Evolutionary conservation across 2,797 vertebrate genomes (phyloP).

Genomic region (Pangasius mekongensis): DNA sequence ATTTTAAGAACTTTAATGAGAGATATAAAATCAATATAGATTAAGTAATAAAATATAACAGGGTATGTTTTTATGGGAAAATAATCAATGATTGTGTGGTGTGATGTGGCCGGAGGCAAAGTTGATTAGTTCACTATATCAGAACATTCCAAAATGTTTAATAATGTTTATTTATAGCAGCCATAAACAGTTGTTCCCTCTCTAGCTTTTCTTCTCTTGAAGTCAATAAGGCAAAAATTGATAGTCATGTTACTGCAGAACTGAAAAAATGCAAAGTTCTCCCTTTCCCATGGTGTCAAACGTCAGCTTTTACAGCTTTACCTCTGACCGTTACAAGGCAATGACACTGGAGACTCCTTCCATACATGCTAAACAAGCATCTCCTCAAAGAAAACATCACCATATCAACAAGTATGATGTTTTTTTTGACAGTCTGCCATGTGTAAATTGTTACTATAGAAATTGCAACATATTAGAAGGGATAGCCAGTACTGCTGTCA

Average conservation of each 20-base stretch:
- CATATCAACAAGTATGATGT: no score
- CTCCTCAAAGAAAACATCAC: no score
- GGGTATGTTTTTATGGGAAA: background rate
- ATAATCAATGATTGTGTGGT: background rate
- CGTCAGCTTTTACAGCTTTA: background rate
- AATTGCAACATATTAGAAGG: background rate
- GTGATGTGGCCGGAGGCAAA: background rate
- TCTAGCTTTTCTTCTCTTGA: background rate
- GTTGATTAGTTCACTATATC: background rate
- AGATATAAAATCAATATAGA: background rate
- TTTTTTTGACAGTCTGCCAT: no score
- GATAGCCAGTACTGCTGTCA: background rate
- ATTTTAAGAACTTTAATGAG: background rate
- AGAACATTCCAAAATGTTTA: background rate
- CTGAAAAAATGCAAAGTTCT: background rate
- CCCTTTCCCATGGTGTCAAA: background rate
- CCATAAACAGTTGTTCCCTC: background rate
- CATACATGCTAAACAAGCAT: background rate
- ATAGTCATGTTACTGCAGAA: background rate
- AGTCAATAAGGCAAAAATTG: background rate
- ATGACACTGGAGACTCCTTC: background rate
- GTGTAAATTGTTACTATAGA: background rate
- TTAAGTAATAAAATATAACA: background rate
- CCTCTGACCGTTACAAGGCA: background rate
- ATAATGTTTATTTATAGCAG: background rate